Conservation (phyloP, 2,113 vertebrate genomes). For the Crotophaga sulcirostris region DNA sequence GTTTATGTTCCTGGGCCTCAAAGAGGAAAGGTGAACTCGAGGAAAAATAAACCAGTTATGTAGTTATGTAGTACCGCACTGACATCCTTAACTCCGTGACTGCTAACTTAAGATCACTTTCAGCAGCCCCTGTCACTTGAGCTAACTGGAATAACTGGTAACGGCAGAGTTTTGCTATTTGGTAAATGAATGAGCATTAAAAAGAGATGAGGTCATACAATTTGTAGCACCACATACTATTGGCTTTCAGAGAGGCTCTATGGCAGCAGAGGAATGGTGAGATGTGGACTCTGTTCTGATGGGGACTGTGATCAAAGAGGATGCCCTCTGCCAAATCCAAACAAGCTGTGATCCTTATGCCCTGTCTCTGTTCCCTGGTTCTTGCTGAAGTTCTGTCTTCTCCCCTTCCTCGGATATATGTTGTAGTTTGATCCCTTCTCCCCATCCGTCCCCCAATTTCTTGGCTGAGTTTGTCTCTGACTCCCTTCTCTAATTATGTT, state of each 20-base stretch:
- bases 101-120: conserved; percentile 28
- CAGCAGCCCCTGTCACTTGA: conserved; percentile 9
- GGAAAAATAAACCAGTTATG: conserved; percentile 15
- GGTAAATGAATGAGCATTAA: not conserved
- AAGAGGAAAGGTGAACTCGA: not conserved
- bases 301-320: not conserved
- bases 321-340: not conserved
- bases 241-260: not conserved
- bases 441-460: not conserved
- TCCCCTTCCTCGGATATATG: accelerated
- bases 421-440: not conserved
- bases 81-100: not conserved
- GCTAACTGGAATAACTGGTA: conserved; percentile 24
- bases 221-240: not conserved
- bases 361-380: not conserved
- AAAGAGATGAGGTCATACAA: not conserved
- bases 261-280: not conserved
- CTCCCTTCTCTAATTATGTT: not conserved
- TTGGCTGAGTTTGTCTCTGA: not conserved
- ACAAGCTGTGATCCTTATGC: not conserved
- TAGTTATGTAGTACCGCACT: not conserved
- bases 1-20: not conserved
- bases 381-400: not conserved
- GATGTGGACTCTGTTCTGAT: accelerated
- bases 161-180: not conserved